phyloP scores from a whole-genome alignment of 2,797 vertebrate genomes.

The Coreius guichenoti region DNA sequence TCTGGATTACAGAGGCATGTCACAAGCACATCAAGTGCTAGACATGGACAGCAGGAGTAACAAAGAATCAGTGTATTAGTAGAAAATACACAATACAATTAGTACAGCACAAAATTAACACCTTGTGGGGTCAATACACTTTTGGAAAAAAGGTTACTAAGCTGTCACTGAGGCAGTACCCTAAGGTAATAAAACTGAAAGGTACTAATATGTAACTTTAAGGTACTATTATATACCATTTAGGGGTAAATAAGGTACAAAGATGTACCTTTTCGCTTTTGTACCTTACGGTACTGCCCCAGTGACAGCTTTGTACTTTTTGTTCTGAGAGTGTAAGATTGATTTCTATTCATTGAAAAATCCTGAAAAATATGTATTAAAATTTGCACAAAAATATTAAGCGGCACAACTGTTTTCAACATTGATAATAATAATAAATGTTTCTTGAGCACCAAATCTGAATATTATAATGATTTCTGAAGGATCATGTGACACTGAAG shows the following conservation, averaged over 20 bases:
- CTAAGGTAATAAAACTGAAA: no score
- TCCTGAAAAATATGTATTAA: not conserved
- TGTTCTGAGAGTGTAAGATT: not conserved
- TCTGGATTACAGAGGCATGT: conserved; percentile 78
- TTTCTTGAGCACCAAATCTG: not conserved
- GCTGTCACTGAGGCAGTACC: no score
- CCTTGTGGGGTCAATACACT: not conserved
- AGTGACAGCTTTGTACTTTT: no score
- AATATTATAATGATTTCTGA: not conserved
- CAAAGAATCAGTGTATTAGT: not conserved
- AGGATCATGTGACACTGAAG: not conserved
- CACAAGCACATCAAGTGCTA: conserved; percentile 76
- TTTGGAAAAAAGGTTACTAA: no score
- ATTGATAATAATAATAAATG: not conserved
- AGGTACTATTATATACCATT: no score
- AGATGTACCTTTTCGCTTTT: no score
- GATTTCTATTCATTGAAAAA: not conserved
- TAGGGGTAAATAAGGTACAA: no score
- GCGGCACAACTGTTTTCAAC: not conserved
- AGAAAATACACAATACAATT: not conserved
- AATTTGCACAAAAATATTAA: not conserved
- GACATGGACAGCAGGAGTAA: conserved; percentile 24
- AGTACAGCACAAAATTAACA: not conserved
- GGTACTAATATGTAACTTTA: no score
- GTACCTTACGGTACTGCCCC: no score